A percentile compares a stretch with the other conserved stretches of the same genome.
Evolutionary conservation across 2,888 invertebrate genomes (phyloP).

Genomic region (Adineta ricciae): DNA sequence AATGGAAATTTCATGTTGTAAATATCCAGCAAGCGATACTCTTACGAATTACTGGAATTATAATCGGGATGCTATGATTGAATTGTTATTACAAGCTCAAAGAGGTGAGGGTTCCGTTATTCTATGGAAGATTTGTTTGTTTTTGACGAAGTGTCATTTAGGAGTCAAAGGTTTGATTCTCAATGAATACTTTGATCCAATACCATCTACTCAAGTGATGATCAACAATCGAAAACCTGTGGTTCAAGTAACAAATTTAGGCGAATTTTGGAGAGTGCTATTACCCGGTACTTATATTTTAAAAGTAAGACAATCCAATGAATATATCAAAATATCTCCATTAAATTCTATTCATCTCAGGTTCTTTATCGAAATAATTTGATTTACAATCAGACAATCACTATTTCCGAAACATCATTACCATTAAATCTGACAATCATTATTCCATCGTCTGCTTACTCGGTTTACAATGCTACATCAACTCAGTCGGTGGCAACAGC

Average conservation of each 20-base stretch:
- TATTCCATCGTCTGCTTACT: neutral
- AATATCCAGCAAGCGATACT: conserved; percentile 71
- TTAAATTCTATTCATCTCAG: neutral
- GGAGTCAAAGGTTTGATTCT: conserved; percentile 72
- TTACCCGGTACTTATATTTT: conserved; percentile 74
- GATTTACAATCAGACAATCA: neutral
- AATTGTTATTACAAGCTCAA: conserved; percentile 36
- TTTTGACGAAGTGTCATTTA: conserved; percentile 32
- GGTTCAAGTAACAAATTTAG: conserved; percentile 51
- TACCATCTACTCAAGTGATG: conserved; percentile 49
- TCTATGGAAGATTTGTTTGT: conserved; percentile 6
- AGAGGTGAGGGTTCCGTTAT: conserved; percentile 35
- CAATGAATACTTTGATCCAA: conserved; percentile 36
- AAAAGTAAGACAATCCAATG: conserved; percentile 56
- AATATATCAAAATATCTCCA: neutral
- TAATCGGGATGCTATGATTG: conserved; percentile 62
- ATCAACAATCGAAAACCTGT: conserved; percentile 64
- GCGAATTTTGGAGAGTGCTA: conserved; percentile 87
- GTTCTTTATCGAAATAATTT: neutral
- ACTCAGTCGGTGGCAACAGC: too few relatives aligned
- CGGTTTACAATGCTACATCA: neutral
- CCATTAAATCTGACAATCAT: neutral
- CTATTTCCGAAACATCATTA: neutral
- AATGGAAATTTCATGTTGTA: conserved; percentile 83
- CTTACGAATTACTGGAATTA: conserved; percentile 75